These are phyloP conservation scores for Syrmaticus mikado DNA, from an alignment of 2,113 vertebrate species.

Conservation along the genomic window DNA sequence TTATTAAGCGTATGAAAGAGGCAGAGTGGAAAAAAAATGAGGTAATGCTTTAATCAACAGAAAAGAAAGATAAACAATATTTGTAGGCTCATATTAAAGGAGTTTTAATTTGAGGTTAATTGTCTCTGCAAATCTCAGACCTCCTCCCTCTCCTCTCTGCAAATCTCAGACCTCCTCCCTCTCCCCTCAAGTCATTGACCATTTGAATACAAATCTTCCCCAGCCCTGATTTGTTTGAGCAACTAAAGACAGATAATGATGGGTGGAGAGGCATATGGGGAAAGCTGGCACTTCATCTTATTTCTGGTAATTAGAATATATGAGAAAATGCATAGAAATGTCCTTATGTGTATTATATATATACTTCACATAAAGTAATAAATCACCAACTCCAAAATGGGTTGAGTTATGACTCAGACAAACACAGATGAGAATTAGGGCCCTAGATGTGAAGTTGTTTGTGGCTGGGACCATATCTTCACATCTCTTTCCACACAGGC, in stretches of 20 bases:
- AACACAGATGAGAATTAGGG: neutral
- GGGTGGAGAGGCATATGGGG: neutral
- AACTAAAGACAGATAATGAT: neutral
- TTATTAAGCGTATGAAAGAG: constrained; percentile 47
- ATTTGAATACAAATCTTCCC: neutral
- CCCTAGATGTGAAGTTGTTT: neutral
- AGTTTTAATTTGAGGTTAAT: neutral
- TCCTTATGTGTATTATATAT: neutral
- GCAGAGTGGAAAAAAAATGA: constrained; percentile 48
- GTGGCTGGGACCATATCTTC: neutral
- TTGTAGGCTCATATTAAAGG: neutral
- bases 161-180: neutral
- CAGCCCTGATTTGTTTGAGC: neutral
- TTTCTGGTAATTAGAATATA: neutral
- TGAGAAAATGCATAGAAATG: neutral
- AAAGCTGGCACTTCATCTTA: neutral
- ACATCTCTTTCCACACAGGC: neutral
- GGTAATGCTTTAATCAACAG: constrained; percentile 41
- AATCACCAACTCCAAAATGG: rapidly evolving
- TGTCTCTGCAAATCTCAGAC: neutral
- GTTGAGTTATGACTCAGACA: neutral
- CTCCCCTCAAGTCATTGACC: neutral
- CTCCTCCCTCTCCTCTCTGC: no score
- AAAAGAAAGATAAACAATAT: constrained; percentile 31
- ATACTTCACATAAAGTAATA: neutral